These are phyloP conservation scores for Neopelma chrysocephalum DNA, from an alignment of 2,797 vertebrate genomes.

Conservation along the genomic window DNA sequence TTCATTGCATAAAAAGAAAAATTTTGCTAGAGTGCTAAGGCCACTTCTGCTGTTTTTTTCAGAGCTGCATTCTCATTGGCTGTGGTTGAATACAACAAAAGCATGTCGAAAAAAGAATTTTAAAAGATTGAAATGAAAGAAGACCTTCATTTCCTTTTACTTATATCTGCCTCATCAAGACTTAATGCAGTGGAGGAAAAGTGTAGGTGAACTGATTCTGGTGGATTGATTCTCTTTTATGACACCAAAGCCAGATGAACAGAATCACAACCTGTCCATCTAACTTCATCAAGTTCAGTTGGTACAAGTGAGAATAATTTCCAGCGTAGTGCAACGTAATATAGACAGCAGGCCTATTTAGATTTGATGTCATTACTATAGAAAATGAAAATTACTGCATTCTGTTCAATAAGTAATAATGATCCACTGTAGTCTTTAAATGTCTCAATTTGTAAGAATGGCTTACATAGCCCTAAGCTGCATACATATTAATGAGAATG, in stretches of 20 bases:
- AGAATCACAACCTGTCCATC: background rate
- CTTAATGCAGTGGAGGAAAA: background rate
- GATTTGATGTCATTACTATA: background rate
- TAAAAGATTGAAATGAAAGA: background rate
- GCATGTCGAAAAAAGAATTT: background rate
- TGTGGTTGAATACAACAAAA: background rate
- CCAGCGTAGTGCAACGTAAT: background rate
- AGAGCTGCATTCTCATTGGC: background rate
- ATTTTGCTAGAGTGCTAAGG: background rate
- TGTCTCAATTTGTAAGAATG: background rate
- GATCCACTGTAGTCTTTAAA: background rate
- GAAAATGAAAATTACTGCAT: background rate
- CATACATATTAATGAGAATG: background rate
- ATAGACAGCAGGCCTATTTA: background rate
- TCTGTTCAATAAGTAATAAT: background rate
- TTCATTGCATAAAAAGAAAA: background rate
- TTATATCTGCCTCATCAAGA: background rate
- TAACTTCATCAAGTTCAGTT: background rate
- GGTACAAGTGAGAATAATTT: constrained; percentile 13
- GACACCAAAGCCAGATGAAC: background rate
- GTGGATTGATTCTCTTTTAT: background rate
- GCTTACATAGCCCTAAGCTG: background rate
- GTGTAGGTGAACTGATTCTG: background rate
- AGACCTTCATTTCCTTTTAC: background rate
- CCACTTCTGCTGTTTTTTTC: background rate